Conservation (phyloP, 1,140 invertebrate species). For the Apocrypta bakeri region DNA sequence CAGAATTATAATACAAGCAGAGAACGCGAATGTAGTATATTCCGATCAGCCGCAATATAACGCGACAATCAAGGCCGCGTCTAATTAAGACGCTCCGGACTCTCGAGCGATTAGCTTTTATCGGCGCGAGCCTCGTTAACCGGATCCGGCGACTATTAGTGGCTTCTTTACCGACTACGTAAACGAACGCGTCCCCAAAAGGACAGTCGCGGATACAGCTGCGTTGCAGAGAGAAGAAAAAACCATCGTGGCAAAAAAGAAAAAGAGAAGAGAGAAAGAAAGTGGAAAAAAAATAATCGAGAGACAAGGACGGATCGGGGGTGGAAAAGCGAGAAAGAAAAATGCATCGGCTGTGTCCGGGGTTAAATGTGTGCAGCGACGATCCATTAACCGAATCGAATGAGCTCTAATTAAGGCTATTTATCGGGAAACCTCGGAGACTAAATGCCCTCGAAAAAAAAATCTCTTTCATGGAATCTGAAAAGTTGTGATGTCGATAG, state of each 20-base stretch:
- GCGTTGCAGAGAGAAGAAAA: neutral
- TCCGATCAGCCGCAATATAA: neutral
- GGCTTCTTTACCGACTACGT: neutral
- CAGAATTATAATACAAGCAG: neutral
- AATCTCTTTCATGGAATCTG: conserved; percentile 55
- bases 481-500: conserved; percentile 57
- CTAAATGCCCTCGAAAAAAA: neutral
- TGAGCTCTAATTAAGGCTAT: conserved; percentile 64
- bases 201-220: neutral
- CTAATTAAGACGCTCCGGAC: conserved; percentile 34
- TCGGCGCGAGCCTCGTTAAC: conserved; percentile 24
- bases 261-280: neutral
- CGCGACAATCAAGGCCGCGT: conserved; percentile 23
- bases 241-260: neutral
- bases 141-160: conserved; percentile 34
- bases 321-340: neutral
- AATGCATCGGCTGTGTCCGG: conserved; percentile 52
- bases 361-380: conserved; percentile 61
- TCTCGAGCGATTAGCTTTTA: conserved; percentile 20
- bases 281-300: neutral
- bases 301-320: conserved; percentile 10
- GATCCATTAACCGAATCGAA: conserved; percentile 64
- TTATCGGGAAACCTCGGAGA: conserved; percentile 55
- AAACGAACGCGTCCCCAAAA: conserved; percentile 3
- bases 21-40: neutral